These are phyloP conservation scores for Diplosoma virens DNA, from an alignment of 23 tunicate genomes.

Conservation along the genomic window DNA sequence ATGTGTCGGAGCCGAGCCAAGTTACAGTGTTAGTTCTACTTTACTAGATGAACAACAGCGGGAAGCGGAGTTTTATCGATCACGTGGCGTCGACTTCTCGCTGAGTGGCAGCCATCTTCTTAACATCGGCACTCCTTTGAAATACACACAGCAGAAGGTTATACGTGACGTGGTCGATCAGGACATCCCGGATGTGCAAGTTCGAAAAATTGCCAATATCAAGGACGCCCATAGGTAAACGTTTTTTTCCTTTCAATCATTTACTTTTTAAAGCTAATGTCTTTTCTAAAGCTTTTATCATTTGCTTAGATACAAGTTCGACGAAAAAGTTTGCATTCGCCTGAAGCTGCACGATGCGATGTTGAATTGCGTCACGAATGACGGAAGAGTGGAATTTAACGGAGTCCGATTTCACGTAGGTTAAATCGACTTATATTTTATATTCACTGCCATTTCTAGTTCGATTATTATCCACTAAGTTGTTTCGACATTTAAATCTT, in stretches of 20 bases:
- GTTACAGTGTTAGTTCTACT: no score
- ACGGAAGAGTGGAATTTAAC: not conserved
- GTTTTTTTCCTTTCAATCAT: not conserved
- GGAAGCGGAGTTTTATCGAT: constrained; percentile 79
- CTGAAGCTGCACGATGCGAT: constrained; percentile 26
- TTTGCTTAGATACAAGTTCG: constrained; percentile 36
- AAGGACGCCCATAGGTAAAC: constrained; percentile 47
- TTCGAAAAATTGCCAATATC: constrained; percentile 30
- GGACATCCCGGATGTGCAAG: constrained; percentile 42
- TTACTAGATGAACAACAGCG: constrained; percentile 61
- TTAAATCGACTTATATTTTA: no score
- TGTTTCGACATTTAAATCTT: no score
- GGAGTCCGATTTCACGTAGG: not conserved
- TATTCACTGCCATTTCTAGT: no score
- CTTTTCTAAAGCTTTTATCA: not conserved
- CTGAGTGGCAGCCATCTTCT: constrained; percentile 80
- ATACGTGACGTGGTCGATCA: constrained; percentile 41
- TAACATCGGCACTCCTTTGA: constrained; percentile 82
- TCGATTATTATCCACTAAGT: no score
- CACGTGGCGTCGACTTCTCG: constrained; percentile 67
- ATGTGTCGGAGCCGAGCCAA: no score
- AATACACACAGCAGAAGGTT: constrained; percentile 67
- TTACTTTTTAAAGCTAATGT: no score
- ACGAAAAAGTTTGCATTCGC: constrained; percentile 48
- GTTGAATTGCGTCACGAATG: not conserved